These are phyloP conservation scores for Phycodurus eques DNA, from an alignment of 2,113 vertebrate genomes.

Conservation along the genomic window DNA sequence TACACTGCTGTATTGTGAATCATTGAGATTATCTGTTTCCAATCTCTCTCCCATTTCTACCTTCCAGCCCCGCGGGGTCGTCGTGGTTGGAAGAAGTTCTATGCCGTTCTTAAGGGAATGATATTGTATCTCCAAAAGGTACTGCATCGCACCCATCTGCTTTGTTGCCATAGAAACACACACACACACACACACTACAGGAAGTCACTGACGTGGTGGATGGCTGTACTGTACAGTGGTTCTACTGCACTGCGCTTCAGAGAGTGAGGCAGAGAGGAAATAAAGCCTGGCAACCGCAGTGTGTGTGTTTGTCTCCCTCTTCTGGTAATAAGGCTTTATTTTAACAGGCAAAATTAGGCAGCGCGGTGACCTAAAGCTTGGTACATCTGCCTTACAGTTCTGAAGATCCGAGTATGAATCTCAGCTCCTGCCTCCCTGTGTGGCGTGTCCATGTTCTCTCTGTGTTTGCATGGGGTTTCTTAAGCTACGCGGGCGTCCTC, in stretches of 20 bases:
- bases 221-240: slow-evolving; percentile 21
- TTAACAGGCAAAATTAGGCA: neutral
- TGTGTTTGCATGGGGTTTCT: too few relatives aligned
- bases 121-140: slow-evolving; percentile 97
- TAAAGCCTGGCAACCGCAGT: slow-evolving; percentile 2
- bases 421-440: neutral
- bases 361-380: neutral
- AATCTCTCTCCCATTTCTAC: neutral
- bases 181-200: slow-evolving; percentile 52
- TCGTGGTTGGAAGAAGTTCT: slow-evolving; percentile 98
- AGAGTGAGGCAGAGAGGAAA: slow-evolving; percentile 12
- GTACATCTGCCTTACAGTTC: neutral
- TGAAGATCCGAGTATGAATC: neutral
- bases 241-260: slow-evolving; percentile 13
- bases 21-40: neutral
- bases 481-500: too few relatives aligned
- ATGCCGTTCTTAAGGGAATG: slow-evolving; percentile 94
- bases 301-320: slow-evolving; percentile 62
- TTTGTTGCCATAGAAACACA: slow-evolving; percentile 66
- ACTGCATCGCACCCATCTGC: slow-evolving; percentile 51
- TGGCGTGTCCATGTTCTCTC: neutral
- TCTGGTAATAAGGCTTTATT: slow-evolving; percentile 33
- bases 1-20: neutral
- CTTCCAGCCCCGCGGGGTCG: slow-evolving; percentile 88
- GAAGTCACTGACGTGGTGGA: slow-evolving; percentile 39